Evolutionary conservation across 2,888 invertebrate genomes (phyloP).

Genomic region (Chydorus sphaericus): DNA sequence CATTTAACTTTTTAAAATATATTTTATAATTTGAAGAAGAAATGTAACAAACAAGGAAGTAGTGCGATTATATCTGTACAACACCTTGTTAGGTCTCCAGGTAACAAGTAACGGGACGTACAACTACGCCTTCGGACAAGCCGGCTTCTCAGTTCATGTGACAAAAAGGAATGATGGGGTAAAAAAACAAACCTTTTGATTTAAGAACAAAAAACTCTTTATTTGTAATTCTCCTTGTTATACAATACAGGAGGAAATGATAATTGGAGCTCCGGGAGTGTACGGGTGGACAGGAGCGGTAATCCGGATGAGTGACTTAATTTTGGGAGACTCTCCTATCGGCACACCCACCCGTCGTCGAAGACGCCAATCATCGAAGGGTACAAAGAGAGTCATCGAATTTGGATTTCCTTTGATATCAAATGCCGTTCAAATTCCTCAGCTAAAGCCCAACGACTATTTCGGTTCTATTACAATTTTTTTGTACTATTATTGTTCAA

Average conservation of each 20-base stretch:
- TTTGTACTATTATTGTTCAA: neutral
- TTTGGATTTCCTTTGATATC: neutral
- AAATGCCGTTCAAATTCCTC: neutral
- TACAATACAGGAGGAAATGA: constrained; percentile 27
- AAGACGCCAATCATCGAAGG: constrained; percentile 9
- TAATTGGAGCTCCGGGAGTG: constrained; percentile 46
- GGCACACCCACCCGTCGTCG: constrained; percentile 7
- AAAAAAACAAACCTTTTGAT: neutral
- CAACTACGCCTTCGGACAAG: constrained; percentile 25
- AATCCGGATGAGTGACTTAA: neutral
- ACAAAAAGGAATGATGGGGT: constrained; percentile 14
- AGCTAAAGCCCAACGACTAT: constrained; percentile 18
- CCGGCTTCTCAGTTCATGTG: constrained; percentile 25
- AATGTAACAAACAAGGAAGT: no score
- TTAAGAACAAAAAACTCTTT: neutral
- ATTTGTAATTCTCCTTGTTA: no score
- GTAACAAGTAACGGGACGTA: constrained; percentile 25
- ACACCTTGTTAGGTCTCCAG: constrained; percentile 1
- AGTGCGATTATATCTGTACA: no score
- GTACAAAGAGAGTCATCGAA: neutral
- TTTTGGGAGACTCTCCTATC: neutral
- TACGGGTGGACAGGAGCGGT: constrained; percentile 37
- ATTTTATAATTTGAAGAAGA: no score
- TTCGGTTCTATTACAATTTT: constrained; percentile 25
- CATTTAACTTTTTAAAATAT: no score